Evolutionary conservation across 2,797 vertebrate genomes (phyloP).

Genomic region (Limnodromus scolopaceus): DNA sequence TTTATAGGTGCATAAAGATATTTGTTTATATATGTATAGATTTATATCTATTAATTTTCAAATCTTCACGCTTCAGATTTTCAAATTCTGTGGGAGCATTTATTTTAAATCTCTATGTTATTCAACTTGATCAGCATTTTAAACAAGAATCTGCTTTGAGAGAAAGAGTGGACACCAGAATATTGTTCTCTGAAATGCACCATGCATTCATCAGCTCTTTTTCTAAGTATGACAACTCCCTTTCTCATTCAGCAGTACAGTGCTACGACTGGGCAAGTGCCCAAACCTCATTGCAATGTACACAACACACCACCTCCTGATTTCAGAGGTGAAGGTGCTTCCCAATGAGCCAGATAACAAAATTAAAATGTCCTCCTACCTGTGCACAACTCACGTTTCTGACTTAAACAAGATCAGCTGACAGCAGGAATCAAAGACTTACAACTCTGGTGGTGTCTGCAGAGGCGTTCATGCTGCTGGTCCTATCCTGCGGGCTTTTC

Average conservation of each 20-base stretch:
- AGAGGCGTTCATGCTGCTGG: neutral
- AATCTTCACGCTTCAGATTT: neutral
- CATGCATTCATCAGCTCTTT: neutral
- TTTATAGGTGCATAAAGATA: neutral
- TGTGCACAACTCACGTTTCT: fast-evolving
- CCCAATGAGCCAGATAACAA: neutral
- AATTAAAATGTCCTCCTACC: neutral
- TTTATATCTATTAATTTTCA: neutral
- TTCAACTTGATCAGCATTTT: neutral
- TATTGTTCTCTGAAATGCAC: neutral
- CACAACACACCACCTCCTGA: neutral
- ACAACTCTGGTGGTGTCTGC: neutral
- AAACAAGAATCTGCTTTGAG: neutral
- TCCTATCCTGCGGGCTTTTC: neutral
- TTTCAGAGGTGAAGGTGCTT: slow-evolving; percentile 16
- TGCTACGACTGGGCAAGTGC: neutral
- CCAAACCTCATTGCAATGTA: neutral
- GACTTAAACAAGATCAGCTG: neutral
- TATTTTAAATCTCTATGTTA: neutral
- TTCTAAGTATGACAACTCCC: neutral
- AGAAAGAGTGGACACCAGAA: neutral
- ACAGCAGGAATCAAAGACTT: neutral
- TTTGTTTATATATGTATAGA: neutral
- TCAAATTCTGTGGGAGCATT: neutral
- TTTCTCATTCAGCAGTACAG: neutral